Evolutionary conservation across 2,888 invertebrate genomes (phyloP).

Genomic region (Spisula solida): DNA sequence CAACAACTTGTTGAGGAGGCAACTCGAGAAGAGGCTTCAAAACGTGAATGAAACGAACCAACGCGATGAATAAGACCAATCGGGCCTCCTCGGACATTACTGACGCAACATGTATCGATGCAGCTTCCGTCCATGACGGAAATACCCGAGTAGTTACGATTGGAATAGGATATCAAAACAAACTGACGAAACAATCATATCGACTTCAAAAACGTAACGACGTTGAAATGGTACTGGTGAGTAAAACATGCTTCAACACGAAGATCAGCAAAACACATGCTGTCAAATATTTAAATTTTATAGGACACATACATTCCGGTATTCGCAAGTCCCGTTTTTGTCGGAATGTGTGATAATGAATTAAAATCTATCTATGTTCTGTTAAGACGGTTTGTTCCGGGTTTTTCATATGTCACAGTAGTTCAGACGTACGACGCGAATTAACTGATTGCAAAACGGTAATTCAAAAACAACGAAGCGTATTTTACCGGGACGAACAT

Average conservation of each 20-base stretch:
- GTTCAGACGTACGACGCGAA: not conserved
- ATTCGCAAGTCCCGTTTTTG: not conserved
- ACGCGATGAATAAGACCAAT: not conserved
- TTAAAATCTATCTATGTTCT: too few relatives aligned
- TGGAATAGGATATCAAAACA: not conserved
- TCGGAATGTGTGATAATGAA: not conserved
- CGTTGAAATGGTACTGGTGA: not conserved
- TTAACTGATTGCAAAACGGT: not conserved
- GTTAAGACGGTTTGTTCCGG: not conserved
- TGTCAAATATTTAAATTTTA: not conserved
- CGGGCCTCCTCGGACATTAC: not conserved
- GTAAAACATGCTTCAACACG: not conserved
- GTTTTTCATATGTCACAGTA: not conserved
- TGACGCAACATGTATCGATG: too few relatives aligned
- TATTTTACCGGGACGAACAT: too few relatives aligned
- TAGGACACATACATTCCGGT: too few relatives aligned
- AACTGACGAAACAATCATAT: not conserved
- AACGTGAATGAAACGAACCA: not conserved
- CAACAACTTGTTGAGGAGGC: not conserved
- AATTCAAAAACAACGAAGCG: not conserved
- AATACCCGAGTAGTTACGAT: too few relatives aligned
- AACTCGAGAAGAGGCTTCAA: not conserved
- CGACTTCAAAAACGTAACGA: not conserved
- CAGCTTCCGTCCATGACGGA: too few relatives aligned
- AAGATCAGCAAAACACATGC: not conserved